Base-by-base conservation (phyloP, 2,113 vertebrate genomes). In the Pterocles gutturalis region DNA sequence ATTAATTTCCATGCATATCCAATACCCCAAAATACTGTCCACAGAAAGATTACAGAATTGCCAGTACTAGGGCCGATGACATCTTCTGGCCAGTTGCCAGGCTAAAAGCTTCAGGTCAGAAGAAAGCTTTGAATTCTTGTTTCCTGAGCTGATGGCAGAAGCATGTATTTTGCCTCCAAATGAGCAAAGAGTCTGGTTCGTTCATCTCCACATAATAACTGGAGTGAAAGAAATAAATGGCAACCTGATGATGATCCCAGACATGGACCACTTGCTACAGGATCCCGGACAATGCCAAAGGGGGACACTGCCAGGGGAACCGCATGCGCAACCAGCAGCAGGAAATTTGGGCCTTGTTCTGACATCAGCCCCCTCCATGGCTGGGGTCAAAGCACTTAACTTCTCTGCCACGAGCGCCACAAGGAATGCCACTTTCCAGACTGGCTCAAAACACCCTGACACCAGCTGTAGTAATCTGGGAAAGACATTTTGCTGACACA, bases 271-370 rank as follows among this genome's bases (percentile, higher is more conserved):
- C 78, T 93, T 51, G 62, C 75, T 36, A n/a, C 19, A 48, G 66
- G 38, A 65, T 54, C 17, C 13, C 1, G 3, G n/a, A 51, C 0
- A 0, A 81, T 55, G 38, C 46, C 1, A 0, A 62, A 53, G 49
- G 1, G 5, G 2, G 4, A 13, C 54, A 49, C 2, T 53, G n/a
- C 24, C 57, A 48, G 31, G 33, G 51, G 71, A 73, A 31, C 28
- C 0, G 3, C 2, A 7, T 43, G 48, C 0, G 0, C 38, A 60
- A 29, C 26, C 2, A 0, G 29, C 0, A 0, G 38, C 12, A 41
- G 66, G 34, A 45, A 85, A 80, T 65, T 17, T 34, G 29, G 69
- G 11, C 17, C 43, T 62, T 69, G 17, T 31, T 83, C 18, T 72
- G 36, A 13, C 3, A 8, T 13, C 3, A 2, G 41, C 22, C 53